These are phyloP conservation scores for Cecidostiba fungosa DNA, from an alignment of 2,888 invertebrate species.

Conservation along the genomic window DNA sequence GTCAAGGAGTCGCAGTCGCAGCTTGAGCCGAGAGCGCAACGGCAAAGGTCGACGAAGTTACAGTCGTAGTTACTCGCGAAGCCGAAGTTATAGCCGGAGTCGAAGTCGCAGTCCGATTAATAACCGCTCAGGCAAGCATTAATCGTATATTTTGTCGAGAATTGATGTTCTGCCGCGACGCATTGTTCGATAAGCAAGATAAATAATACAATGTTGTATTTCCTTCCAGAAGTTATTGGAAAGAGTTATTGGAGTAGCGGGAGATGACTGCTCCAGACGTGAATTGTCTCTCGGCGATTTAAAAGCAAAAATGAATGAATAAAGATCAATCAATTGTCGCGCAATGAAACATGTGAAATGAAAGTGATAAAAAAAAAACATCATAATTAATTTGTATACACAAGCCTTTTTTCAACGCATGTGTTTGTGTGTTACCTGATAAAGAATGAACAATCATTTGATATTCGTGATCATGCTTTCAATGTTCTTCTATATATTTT, in stretches of 20 bases:
- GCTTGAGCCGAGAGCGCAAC: conserved; percentile 75
- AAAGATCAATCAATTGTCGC: conserved; percentile 38
- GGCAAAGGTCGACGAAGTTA: conserved; percentile 76
- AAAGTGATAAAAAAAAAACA: conserved; percentile 47
- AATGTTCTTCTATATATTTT: conserved; percentile 56
- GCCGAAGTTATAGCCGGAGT: conserved; percentile 77
- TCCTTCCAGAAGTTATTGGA: conserved; percentile 76
- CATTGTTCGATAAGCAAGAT: conserved; percentile 41
- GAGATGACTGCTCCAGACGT: conserved; percentile 72
- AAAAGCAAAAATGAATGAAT: conserved; percentile 2
- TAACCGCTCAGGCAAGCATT: conserved; percentile 61
- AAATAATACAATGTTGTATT: conserved; percentile 61
- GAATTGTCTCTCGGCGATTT: conserved; percentile 28
- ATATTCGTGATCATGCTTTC: conserved; percentile 52
- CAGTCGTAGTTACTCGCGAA: conserved; percentile 78
- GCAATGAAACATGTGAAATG: conserved; percentile 44
- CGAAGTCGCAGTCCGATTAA: conserved; percentile 76
- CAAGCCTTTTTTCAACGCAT: conserved; percentile 30
- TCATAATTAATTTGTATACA: conserved; percentile 49
- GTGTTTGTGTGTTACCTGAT: conserved; percentile 8
- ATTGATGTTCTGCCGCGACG: conserved; percentile 48
- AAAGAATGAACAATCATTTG: conserved; percentile 53
- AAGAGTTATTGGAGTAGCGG: conserved; percentile 79
- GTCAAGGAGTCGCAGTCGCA: conserved; percentile 77
- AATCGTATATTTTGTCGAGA: conserved; percentile 44